Base-by-base conservation (phyloP, 2,113 vertebrate species). In the Etheostoma cragini region DNA sequence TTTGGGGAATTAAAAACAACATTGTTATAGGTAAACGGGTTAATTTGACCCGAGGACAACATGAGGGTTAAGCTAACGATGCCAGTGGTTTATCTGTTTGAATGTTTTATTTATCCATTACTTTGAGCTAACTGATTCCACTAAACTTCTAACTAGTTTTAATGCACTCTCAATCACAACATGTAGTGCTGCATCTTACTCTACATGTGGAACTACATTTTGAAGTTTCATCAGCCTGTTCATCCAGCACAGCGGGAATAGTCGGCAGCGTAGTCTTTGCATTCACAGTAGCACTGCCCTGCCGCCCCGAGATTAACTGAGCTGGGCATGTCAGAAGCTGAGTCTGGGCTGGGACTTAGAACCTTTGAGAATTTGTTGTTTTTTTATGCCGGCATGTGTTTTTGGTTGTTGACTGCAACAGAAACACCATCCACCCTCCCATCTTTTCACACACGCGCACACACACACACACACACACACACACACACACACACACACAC, bases 281-380 rank as follows among this genome's bases (percentile, higher is more conserved):
- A 81, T 78, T 50, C 76, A 82, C 66, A 79, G 50, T 12, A 61
- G 35, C 42, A 21, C 26, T 49, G 17, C 12, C 52, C 54, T 46
- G 26, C 22, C 42, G 58, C n/a, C 4, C n/a, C 5, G 57, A 72
- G 68, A 85, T 53, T 30, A 79, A 80, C 75, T 24, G 68, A 83
- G 57, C 61, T 47, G n/a, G 11, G 26, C 49, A 84, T 74, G 76
- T 81, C 68, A 77, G 54, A 75, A 68, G 35, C 57, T 1, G 56
- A 65, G 69, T 72, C 33, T 77, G 60, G 50, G 64, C 21, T 61
- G 33, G 74, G 64, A 83, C 58, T 86, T 82, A 76, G 16, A 78
- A 56, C 54, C 71, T 73, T 54, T 26, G 21, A 56, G 42, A 60
- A 46, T 66, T 80, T 8, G 33, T 77, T 81, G n/a, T 57, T 61